Evolutionary conservation across 2,113 vertebrate genomes (phyloP).

Genomic region (Pseudopodoces humilis): DNA sequence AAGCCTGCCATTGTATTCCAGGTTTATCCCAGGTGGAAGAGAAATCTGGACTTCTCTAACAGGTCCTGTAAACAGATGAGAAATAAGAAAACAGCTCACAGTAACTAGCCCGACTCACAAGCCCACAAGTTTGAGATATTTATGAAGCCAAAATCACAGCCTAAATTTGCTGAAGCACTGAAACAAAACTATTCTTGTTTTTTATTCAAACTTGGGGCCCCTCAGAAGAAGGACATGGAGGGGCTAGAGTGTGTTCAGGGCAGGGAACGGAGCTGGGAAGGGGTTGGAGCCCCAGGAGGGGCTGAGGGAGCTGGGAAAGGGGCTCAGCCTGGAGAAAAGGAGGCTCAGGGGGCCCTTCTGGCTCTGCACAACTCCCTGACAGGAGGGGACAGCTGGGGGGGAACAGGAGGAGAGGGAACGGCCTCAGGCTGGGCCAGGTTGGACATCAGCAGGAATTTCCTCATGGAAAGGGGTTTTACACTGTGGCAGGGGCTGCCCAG

Average conservation of each 20-base stretch:
- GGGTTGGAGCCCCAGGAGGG: rapidly evolving
- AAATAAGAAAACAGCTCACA: neutral
- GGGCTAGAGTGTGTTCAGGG: rapidly evolving
- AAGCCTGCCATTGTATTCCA: neutral
- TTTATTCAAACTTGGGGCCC: neutral
- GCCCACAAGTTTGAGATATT: neutral
- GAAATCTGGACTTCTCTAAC: neutral
- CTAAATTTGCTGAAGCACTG: neutral
- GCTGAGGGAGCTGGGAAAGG: neutral
- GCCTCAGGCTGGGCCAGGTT: neutral
- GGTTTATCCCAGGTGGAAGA: neutral
- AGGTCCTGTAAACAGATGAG: neutral
- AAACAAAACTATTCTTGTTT: neutral
- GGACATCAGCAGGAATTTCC: neutral
- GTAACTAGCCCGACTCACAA: neutral
- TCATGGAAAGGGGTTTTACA: neutral
- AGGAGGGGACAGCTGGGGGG: neutral
- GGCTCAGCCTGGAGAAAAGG: neutral
- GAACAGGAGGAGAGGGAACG: neutral
- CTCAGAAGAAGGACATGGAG: neutral
- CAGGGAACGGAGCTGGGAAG: rapidly evolving
- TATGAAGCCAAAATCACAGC: neutral
- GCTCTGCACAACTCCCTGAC: neutral
- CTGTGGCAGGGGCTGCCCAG: neutral
- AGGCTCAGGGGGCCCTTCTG: neutral